Evolutionary conservation across 2,888 invertebrate species (phyloP).

Genomic region (Cyaniris semiargus): DNA sequence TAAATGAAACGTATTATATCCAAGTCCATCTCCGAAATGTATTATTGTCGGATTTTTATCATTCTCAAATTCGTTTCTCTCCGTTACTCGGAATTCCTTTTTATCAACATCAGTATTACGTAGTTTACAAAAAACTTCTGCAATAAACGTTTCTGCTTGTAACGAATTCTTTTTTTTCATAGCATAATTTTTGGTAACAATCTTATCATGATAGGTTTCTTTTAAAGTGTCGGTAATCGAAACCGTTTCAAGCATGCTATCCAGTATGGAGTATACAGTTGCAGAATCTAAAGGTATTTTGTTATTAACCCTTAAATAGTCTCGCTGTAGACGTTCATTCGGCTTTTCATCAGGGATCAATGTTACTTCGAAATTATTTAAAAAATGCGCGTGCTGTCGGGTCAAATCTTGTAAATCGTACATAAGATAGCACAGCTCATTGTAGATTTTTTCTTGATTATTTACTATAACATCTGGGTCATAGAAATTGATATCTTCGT

Average conservation of each 20-base stretch:
- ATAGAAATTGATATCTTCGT: conserved; percentile 39
- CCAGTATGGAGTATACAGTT: conserved; percentile 61
- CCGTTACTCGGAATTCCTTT: conserved; percentile 61
- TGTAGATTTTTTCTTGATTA: conserved; percentile 68
- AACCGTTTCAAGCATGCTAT: conserved; percentile 59
- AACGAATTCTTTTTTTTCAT: conserved; percentile 49
- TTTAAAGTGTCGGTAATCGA: conserved; percentile 40
- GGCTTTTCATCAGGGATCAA: conserved; percentile 54
- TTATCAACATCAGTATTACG: conserved; percentile 55
- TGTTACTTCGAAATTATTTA: conserved; percentile 69
- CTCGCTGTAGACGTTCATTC: conserved; percentile 30
- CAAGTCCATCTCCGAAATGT: conserved; percentile 61
- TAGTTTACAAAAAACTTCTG: conserved; percentile 58
- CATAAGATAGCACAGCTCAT: conserved; percentile 72
- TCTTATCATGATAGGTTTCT: conserved; percentile 48
- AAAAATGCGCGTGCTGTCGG: conserved; percentile 70
- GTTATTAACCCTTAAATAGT: not conserved
- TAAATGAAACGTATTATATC: conserved; percentile 64
- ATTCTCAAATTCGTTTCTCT: conserved; percentile 65
- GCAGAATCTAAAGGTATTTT: conserved; percentile 61
- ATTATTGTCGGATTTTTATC: conserved; percentile 63
- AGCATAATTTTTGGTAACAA: conserved; percentile 45
- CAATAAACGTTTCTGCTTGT: conserved; percentile 57
- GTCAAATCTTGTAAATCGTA: conserved; percentile 78
- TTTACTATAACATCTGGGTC: conserved; percentile 52